A percentile compares a stretch with the other conserved stretches of the same genome.
These are phyloP conservation scores for Pachyuromys duprasi DNA, from an alignment of 2,797 vertebrate species.

Conservation along the genomic window DNA sequence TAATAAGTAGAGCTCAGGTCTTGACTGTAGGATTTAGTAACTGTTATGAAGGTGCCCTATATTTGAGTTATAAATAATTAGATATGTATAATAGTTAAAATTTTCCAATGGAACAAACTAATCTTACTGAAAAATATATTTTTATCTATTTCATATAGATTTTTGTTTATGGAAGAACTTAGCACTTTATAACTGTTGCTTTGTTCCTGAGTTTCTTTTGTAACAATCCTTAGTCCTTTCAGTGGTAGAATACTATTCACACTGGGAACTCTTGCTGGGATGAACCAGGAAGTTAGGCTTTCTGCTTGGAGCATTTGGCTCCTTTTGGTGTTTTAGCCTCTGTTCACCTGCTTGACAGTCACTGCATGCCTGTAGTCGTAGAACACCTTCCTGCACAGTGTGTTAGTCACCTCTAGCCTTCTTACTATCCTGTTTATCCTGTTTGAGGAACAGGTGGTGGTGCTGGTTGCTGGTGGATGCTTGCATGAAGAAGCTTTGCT, in stretches of 20 bases:
- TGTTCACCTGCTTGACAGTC: slow-evolving; percentile 84
- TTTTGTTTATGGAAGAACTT: slow-evolving; percentile 54
- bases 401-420: slow-evolving; percentile 72
- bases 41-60: slow-evolving; percentile 46
- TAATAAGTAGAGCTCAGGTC: slow-evolving; percentile 16
- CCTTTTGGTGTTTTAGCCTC: slow-evolving; percentile 74
- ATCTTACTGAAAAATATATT: slow-evolving; percentile 61
- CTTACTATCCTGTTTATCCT: slow-evolving; percentile 73
- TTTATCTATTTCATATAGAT: not conserved
- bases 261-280: slow-evolving; percentile 59
- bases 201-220: slow-evolving; percentile 82
- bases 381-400: slow-evolving; percentile 70
- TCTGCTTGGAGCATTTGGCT: slow-evolving; percentile 71
- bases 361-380: slow-evolving; percentile 87
- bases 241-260: slow-evolving; percentile 60
- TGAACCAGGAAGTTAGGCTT: slow-evolving; percentile 52
- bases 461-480: slow-evolving; percentile 59
- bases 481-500: slow-evolving; percentile 81
- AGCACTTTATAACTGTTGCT: slow-evolving; percentile 67
- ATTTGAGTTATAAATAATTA: slow-evolving; percentile 58
- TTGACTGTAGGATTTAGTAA: slow-evolving; percentile 42
- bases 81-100: slow-evolving; percentile 32
- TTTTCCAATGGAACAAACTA: slow-evolving; percentile 50
- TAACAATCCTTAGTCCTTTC: slow-evolving; percentile 60
- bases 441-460: slow-evolving; percentile 66